A percentile compares a stretch with the other conserved stretches of the same genome.
Conservation (phyloP, 2,113 vertebrate species). For the rat (Rattus norvegicus) region DNA sequence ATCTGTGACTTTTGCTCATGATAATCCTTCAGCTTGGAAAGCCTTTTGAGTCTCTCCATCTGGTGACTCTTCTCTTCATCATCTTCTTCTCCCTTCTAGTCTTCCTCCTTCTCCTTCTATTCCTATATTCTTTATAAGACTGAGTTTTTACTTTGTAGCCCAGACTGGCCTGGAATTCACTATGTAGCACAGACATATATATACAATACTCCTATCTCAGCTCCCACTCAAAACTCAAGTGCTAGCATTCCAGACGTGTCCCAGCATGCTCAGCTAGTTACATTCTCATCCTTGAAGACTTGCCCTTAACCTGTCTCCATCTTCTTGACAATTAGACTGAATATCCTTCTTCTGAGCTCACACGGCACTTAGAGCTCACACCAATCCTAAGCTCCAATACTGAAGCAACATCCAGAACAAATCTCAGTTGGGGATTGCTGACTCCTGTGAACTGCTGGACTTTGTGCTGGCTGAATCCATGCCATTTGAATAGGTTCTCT, state of each 20-base stretch:
- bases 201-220: not conserved
- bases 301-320: not conserved
- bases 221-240: not conserved
- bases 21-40: not conserved
- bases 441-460: accelerated
- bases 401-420: not conserved
- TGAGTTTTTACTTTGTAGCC: not conserved
- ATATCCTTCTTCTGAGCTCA: not conserved
- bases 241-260: not conserved
- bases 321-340: not conserved
- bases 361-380: not conserved
- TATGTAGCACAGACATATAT: not conserved
- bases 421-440: not conserved
- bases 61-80: not conserved
- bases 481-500: not conserved
- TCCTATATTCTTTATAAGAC: not conserved
- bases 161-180: not conserved
- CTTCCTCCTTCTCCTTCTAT: not conserved
- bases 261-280: not conserved
- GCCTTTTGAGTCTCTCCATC: not conserved
- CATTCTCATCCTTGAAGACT: not conserved
- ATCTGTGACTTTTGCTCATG: not conserved
- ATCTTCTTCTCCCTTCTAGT: not conserved
- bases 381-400: not conserved
- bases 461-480: accelerated